These are phyloP conservation scores for Neosilurus mollespiculum DNA, from an alignment of 2,797 vertebrate species.

Conservation along the genomic window DNA sequence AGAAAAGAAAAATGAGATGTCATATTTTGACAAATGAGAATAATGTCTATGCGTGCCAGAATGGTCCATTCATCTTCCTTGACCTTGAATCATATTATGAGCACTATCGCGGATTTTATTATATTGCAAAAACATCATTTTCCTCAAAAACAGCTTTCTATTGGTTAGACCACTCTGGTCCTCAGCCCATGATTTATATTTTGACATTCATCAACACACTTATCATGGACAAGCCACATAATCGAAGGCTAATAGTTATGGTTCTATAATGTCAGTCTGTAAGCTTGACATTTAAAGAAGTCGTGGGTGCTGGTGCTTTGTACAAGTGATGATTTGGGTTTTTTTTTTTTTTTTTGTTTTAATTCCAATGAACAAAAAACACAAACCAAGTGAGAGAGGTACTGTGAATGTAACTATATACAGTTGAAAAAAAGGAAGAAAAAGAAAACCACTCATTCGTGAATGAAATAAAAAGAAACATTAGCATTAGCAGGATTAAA, in stretches of 20 bases:
- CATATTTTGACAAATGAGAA: too few species aligned
- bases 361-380: background rate
- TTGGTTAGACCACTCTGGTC: too few species aligned
- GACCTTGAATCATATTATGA: too few species aligned
- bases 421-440: background rate
- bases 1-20: too few species aligned
- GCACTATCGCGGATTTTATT: too few species aligned
- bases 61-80: too few species aligned
- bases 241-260: background rate
- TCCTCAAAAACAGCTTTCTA: too few species aligned
- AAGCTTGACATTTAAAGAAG: conserved; percentile 4
- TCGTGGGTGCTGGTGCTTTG: conserved; percentile 1
- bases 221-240: background rate
- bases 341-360: background rate
- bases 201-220: background rate
- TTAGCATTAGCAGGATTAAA: background rate
- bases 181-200: background rate
- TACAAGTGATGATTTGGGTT: background rate
- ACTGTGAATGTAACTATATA: background rate
- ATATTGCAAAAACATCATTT: too few species aligned
- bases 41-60: too few species aligned
- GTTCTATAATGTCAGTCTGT: background rate
- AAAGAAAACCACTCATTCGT: background rate
- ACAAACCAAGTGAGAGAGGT: too few species aligned
- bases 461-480: background rate